Base-by-base conservation (phyloP, 2,888 invertebrate genomes). In the Diarsia mendica region DNA sequence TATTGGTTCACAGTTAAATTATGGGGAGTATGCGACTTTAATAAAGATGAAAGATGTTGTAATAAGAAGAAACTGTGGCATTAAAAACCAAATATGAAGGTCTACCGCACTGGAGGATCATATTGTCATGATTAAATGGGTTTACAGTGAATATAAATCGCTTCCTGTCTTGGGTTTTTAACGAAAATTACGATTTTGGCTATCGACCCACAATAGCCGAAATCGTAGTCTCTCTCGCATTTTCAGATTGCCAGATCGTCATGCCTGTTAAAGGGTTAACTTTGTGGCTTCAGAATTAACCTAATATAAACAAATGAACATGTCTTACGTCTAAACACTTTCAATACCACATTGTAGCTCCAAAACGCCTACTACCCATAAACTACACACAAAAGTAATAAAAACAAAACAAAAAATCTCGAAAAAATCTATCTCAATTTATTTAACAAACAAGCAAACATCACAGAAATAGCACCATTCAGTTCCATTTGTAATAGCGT, bases 381-480 rank as follows among this genome's bases (percentile, higher is more conserved):
- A 3, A 33, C 51, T 15, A 44, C 4, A 51, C 48, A 63, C 11
- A 33, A 49, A 13, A 60, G 2, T 28, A 60, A 63, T 39, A 65
- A 65, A 67, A 33, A 18, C 28, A 18, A 60, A 60, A 33, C 60
- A 28, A 39, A 68, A 51, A 6, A 58, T 46, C 61, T n/a, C 13
- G 2, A 10, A 28, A 20, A 53, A n/a, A 74, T 68, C 48, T 20
- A 75, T 68, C 53, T 68, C 80, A 79, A 68, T 73, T 60, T 67
- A 60, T 65, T 28, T 53, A 60, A 65, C 67, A 49, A 51, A 68
- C 67, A 63, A 46, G 68, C 58, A 13, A n/a, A 6, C 33, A 39
- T 63, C 2, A 65, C 75, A 60, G 18, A 66, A 68, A 81, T 68
- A 60, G 20, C 44, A 61, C 48, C 77, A 82, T 66, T 80, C 60